A percentile compares a stretch with the other conserved stretches of the same genome.
Evolutionary conservation across 2,113 vertebrate genomes (phyloP).

Genomic region (Copsychus sechellarum): DNA sequence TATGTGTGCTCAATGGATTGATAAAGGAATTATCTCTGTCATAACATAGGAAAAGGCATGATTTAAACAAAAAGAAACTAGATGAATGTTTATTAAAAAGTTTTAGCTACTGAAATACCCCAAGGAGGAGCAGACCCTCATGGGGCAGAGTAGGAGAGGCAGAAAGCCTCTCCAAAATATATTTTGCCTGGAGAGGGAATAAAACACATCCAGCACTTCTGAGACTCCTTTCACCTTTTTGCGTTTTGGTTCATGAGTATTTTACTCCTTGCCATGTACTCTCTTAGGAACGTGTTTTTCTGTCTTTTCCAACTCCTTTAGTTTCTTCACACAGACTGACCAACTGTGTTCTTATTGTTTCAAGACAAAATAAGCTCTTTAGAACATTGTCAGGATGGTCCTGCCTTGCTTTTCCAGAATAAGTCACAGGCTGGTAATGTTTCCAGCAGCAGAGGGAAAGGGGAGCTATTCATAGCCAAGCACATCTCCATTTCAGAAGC

Average conservation of each 20-base stretch:
- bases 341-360: background rate
- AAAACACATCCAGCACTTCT: background rate
- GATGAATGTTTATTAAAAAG: no score
- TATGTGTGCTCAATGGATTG: background rate
- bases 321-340: background rate
- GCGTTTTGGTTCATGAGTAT: background rate
- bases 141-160: background rate
- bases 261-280: background rate
- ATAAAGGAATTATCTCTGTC: background rate
- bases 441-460: background rate
- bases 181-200: background rate
- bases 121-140: background rate
- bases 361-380: background rate
- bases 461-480: background rate
- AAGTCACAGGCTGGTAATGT: background rate
- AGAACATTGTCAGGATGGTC: background rate
- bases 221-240: background rate
- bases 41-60: background rate
- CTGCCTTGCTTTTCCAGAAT: background rate
- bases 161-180: background rate
- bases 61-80: background rate
- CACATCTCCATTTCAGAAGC: slow-evolving; percentile 45
- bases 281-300: background rate
- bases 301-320: background rate
- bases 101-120: background rate